Conservation (phyloP, 2,888 invertebrate genomes). For the Eristalis tenax region DNA sequence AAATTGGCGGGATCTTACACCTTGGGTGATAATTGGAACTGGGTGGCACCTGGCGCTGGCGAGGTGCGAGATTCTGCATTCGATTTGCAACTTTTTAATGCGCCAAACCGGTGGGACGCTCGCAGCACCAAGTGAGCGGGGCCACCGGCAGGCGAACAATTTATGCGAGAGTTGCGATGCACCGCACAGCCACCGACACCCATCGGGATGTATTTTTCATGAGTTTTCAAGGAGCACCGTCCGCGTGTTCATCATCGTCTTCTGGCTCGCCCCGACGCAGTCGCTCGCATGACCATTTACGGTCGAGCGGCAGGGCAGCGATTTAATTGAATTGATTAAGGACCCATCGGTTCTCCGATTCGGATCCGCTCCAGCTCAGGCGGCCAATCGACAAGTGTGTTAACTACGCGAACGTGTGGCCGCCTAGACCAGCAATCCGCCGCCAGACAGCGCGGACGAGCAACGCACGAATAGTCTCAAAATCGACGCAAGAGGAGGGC, state of each 20-base stretch:
- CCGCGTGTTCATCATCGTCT: background rate
- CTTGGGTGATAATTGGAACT: constrained; percentile 66
- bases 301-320: constrained; percentile 34
- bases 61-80: constrained; percentile 7
- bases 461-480: background rate
- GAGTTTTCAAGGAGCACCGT: constrained; percentile 34
- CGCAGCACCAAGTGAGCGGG: constrained; percentile 19
- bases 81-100: constrained; percentile 38
- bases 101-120: constrained; percentile 41
- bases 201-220: constrained; percentile 68
- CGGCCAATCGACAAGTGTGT: constrained; percentile 21
- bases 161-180: constrained; percentile 44
- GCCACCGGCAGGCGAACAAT: constrained; percentile 36
- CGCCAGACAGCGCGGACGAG: background rate
- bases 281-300: constrained; percentile 29
- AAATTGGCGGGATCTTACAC: constrained; percentile 56
- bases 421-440: background rate
- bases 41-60: constrained; percentile 41
- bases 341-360: constrained; percentile 3
- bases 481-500: constrained; percentile 38
- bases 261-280: background rate
- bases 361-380: background rate
- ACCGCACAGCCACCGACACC: constrained; percentile 59
- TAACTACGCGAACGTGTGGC: background rate
- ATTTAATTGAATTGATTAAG: constrained; percentile 72